Evolutionary conservation across 2,888 invertebrate species (phyloP), one percentile per base, ranked within the genome.

Genomic region (Gandaritis pyraliata): DNA sequence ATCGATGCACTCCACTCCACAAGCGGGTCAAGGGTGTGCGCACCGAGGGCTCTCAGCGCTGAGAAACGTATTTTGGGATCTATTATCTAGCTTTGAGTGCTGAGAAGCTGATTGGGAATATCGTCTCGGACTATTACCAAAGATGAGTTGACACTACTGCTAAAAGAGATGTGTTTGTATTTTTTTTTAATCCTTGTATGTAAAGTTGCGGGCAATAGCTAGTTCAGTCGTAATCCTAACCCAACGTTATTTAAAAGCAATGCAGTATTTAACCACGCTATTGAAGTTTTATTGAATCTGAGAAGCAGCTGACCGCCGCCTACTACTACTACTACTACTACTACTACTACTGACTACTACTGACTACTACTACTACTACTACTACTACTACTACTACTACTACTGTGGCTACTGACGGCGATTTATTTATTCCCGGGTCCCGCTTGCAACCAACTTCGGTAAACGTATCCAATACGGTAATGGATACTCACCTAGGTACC

Each of bases 1-100:
- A 58, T 58, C 62, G 62, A 62, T 58, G 62, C 58, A 62, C 62
- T 62, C 45, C 58, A 62, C 62, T 62, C 45, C n/a, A 58, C 53
- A 54, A 39, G 38, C 58, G 49, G 62, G 62, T 62, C 62, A 62
- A 61, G 58, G 62, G 62, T 54, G 53, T 7, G 36, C 15, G 59
- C 8, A 48, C n/a, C n/a, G 48, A 51, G 48, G 51, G 47, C 48
- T 43, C 53, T 62, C 48, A 2, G 47, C n/a, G 15, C 23, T 15
- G 45, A 58, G 33, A 52, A 11, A 33, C 47, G 23, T 53, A 39
- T 49, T 53, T 53, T 54, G 38, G 57, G 53, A 62, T 57, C 57
- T 50, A 58, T 54, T 49, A 58, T 58, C 62, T 49, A 58, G 58
- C 49, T 3, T 10, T 10, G 33, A 30, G 18, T 36, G 8, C 16